Evolutionary conservation across 2,888 invertebrate species (phyloP), one percentile per base, ranked within the genome.

Genomic region (Dryocosmus kuriphilus): DNA sequence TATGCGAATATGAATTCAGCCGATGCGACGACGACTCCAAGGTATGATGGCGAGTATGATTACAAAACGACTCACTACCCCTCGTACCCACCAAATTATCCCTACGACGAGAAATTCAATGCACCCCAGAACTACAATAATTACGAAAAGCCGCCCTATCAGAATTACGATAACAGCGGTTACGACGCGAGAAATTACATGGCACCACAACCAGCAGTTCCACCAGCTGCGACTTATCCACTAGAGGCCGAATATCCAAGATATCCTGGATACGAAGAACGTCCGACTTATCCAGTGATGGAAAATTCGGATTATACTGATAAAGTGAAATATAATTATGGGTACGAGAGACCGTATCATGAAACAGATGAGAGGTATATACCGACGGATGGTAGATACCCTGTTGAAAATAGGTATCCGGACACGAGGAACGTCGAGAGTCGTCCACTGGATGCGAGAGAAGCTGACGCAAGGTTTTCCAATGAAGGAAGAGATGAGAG

Each of bases 51-150:
- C 77, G 91, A 90, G 67, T 91, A 91, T 82, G 91, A 91, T 86
- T 91, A 91, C 86, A 91, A 91, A 85, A 88, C 91, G 22, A 91
- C 91, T 16, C 90, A 91, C 78, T 91, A 91, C 78, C 91, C 91
- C 77, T 90, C 91, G 77, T 91, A 91, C 77, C 91, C 91, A 60
- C 87, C 91, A 0, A 91, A 91, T 82, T 91, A 91, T 79, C 91
- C 91, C 22, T 91, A 91, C 85, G 91, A 91, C 76, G 91, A 91
- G 11, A 89, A 90, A 76, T 90, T 89, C 86, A 89, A 90, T 79
- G 89, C 90, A 82, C 88, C 89, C n/a, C 80, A 61, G 4, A 83
- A 81, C 46, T 78, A 80, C 46, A 80, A 78, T 75, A 62, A 77
- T 11, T 62, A 51, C n/a, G 76, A 75, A 32, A 71, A 75, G 24